Percentiles rank a stretch among this genome's conserved stretches.
Evolutionary conservation across 2,888 invertebrate species (phyloP).

Genomic region (Acronicta alni): DNA sequence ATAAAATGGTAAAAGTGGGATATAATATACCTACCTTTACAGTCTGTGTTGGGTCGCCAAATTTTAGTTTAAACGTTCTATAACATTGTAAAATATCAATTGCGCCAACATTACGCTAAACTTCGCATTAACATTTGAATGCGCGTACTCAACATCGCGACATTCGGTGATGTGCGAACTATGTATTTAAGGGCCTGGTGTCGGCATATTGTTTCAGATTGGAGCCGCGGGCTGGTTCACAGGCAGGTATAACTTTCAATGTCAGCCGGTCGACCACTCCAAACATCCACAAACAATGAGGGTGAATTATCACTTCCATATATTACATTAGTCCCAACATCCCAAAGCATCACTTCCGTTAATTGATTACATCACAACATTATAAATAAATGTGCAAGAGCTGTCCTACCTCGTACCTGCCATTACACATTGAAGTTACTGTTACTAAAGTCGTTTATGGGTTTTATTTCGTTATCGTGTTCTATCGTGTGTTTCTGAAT

Average conservation of each 20-base stretch:
- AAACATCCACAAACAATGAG: conserved; percentile 96
- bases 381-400: conserved; percentile 23
- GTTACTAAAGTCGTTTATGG: conserved; percentile 16
- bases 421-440: conserved; percentile 17
- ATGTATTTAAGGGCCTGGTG: conserved; percentile 78
- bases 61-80: conserved; percentile 2
- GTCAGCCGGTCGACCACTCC: conserved; percentile 99
- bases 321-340: conserved; percentile 58
- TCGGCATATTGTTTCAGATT: conserved; percentile 93
- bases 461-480: conserved; percentile 15
- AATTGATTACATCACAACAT: conserved; percentile 31
- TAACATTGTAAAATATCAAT: conserved; percentile 41
- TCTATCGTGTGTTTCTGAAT: conserved; percentile 4
- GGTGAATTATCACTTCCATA: conserved; percentile 91
- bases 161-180: conserved; percentile 52
- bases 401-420: conserved; percentile 11
- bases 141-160: conserved; percentile 32
- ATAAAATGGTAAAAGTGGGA: too few species aligned
- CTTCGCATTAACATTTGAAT: conserved; percentile 52
- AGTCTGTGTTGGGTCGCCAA: not conserved
- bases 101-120: conserved; percentile 47
- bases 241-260: conserved; percentile 97
- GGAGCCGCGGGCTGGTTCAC: conserved; percentile 97
- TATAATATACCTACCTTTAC: too few species aligned
- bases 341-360: conserved; percentile 41